These are phyloP conservation scores for Genyomyrus donnyi DNA, from an alignment of 2,113 vertebrate species.

Conservation along the genomic window DNA sequence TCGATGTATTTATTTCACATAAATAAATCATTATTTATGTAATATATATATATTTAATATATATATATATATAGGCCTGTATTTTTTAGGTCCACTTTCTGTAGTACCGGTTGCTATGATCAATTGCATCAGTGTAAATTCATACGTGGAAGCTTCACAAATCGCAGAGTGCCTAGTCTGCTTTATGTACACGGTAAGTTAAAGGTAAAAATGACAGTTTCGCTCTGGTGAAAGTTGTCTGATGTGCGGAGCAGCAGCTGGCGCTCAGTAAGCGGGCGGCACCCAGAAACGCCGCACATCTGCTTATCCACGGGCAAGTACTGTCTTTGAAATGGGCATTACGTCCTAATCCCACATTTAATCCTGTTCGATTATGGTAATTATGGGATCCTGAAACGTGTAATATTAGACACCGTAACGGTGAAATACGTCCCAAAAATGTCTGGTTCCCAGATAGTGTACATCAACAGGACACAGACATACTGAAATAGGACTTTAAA, in stretches of 20 bases:
- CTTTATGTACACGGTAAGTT: not conserved
- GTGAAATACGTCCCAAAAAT: not conserved
- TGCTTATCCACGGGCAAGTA: slow-evolving; percentile 41
- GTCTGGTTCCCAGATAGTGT: not conserved
- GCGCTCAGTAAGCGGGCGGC: slow-evolving; percentile 9
- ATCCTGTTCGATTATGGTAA: slow-evolving; percentile 18
- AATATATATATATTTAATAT: no score
- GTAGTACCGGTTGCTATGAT: no score
- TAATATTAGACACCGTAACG: slow-evolving; percentile 14
- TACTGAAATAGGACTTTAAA: not conserved
- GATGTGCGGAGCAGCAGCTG: slow-evolving; percentile 41
- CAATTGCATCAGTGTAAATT: not conserved
- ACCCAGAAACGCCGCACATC: slow-evolving; percentile 34
- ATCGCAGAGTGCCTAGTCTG: not conserved
- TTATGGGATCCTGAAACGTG: slow-evolving; percentile 8
- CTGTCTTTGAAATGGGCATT: slow-evolving; percentile 26
- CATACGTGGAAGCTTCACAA: not conserved
- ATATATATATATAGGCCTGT: no score
- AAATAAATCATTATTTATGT: not conserved
- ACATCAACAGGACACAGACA: not conserved
- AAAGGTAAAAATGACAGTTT: not conserved
- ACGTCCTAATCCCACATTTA: not conserved
- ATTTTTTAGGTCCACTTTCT: not conserved
- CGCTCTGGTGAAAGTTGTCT: slow-evolving; percentile 6
- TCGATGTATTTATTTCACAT: not conserved